A percentile compares a stretch with the other conserved stretches of the same genome.
These are phyloP conservation scores for Parapsyche elsis DNA, from an alignment of 1,140 invertebrate species.

Conservation along the genomic window DNA sequence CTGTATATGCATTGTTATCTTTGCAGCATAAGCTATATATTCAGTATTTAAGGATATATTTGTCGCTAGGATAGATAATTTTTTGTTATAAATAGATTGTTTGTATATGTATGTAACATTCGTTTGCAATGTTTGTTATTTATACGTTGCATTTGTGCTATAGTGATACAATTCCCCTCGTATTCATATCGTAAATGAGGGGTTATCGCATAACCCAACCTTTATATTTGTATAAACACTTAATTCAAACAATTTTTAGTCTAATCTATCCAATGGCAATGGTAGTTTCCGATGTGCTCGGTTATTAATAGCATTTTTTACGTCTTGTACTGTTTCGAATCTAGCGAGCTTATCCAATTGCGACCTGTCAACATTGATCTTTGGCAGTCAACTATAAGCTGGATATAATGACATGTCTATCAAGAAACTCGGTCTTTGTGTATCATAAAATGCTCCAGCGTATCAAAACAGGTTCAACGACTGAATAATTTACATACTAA, in stretches of 20 bases:
- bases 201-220: neutral
- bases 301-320: neutral
- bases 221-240: neutral
- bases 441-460: conserved; percentile 31
- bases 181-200: neutral
- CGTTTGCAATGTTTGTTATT: neutral
- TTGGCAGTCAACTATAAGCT: conserved; percentile 27
- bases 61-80: neutral
- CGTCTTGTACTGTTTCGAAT: neutral
- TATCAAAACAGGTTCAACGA: conserved; percentile 33
- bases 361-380: conserved; percentile 35
- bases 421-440: conserved; percentile 26
- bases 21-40: too few species aligned
- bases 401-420: conserved; percentile 39
- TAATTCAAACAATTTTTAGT: too few species aligned
- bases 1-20: too few species aligned
- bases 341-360: conserved; percentile 21
- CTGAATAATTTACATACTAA: conserved; percentile 24
- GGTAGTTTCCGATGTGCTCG: neutral
- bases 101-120: too few species aligned
- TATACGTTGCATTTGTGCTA: conserved; percentile 5
- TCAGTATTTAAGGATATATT: too few species aligned
- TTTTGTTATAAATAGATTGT: conserved; percentile 4
- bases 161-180: neutral
- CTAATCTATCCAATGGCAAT: neutral